A percentile compares a stretch with the other conserved stretches of the same genome.
phyloP scores from a whole-genome alignment of 1,140 invertebrate genomes.

The Caenorhabditis inopinata region DNA sequence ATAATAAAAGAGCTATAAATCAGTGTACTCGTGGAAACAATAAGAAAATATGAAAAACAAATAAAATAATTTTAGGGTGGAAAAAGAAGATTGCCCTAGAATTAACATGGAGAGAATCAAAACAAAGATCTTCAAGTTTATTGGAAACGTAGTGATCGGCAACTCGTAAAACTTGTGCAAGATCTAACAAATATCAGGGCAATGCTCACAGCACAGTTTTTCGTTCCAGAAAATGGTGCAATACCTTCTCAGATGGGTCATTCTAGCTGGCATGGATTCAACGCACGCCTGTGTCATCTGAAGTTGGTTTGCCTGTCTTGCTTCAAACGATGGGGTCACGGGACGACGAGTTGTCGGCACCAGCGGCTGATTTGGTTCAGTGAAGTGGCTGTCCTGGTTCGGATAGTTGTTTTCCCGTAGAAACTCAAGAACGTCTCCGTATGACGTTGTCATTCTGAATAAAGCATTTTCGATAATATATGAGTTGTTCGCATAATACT shows the following conservation, averaged over 20 bases:
- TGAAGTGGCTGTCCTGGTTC: conserved; percentile 55
- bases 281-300: conserved; percentile 50
- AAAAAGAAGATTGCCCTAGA: not conserved
- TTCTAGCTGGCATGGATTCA: conserved; percentile 53
- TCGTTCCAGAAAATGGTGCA: conserved; percentile 66
- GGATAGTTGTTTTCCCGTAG: conserved; percentile 62
- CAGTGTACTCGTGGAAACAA: conserved; percentile 21
- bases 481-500: too few species aligned
- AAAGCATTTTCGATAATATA: too few species aligned
- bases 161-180: not conserved
- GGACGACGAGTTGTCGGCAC: conserved; percentile 14
- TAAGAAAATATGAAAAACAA: not conserved
- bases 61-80: not conserved
- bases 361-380: conserved; percentile 8
- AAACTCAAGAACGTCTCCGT: conserved; percentile 56
- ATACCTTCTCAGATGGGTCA: conserved; percentile 61
- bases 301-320: conserved; percentile 35
- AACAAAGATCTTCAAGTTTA: not conserved
- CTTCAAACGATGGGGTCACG: not conserved
- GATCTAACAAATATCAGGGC: conserved; percentile 56
- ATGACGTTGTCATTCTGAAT: conserved; percentile 64
- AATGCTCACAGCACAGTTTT: conserved; percentile 62
- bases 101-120: not conserved
- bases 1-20: not conserved
- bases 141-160: not conserved